phyloP scores from a whole-genome alignment of 2,113 vertebrate genomes.

The Drymodes brunneopygia region DNA sequence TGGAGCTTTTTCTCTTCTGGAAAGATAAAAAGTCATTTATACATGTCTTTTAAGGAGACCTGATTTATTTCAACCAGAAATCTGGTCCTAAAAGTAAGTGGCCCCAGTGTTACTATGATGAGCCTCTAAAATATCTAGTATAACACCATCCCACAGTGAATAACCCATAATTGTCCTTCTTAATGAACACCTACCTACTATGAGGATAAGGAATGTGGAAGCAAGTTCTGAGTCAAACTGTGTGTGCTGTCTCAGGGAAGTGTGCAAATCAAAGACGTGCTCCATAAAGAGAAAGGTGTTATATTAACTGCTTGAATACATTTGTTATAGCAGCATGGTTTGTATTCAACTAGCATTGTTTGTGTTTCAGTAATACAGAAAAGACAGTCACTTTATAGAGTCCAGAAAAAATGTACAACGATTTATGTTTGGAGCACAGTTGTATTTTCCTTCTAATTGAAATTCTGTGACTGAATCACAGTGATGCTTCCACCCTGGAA shows the following conservation, averaged over 20 bases:
- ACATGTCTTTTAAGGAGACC: background rate
- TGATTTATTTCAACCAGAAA: background rate
- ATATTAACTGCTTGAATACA: background rate
- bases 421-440: background rate
- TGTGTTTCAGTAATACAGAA: background rate
- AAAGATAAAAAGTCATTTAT: background rate
- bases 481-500: background rate
- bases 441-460: background rate
- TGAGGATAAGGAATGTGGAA: background rate
- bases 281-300: background rate
- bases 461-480: background rate
- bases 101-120: background rate
- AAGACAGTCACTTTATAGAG: background rate
- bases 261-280: background rate
- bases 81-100: background rate
- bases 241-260: background rate
- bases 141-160: background rate
- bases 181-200: background rate
- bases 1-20: background rate
- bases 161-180: background rate
- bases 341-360: background rate
- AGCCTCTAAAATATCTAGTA: background rate
- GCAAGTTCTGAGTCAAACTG: background rate
- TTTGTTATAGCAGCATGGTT: background rate
- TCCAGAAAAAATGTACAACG: background rate